Percentiles rank a stretch among this genome's conserved stretches.
These are phyloP conservation scores for Meteorus sp. DNA, from an alignment of 1,140 invertebrate species.

Conservation along the genomic window DNA sequence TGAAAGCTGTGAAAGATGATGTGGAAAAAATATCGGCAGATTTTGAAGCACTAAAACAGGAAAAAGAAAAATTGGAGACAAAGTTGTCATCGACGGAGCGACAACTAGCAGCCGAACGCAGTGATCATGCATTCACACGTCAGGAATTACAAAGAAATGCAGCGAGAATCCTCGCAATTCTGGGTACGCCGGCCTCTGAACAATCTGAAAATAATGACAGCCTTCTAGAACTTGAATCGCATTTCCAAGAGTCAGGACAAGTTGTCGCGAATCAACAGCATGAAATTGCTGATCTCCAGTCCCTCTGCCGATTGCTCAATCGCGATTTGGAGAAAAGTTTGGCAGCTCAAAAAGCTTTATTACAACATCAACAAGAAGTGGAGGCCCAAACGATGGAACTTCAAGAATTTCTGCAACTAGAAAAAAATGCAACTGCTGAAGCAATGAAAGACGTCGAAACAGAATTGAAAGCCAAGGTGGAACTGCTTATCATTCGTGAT, in stretches of 20 bases:
- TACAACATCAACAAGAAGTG: constrained; percentile 72
- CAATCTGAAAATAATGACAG: constrained; percentile 65
- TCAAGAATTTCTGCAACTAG: constrained; percentile 77
- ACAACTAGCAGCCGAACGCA: constrained; percentile 64
- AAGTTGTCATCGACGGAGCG: constrained; percentile 46
- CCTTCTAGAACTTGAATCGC: constrained; percentile 72
- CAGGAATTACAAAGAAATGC: constrained; percentile 74
- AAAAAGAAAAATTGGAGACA: constrained; percentile 50
- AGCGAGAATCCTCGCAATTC: constrained; percentile 70
- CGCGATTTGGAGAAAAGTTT: constrained; percentile 69
- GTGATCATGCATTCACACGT: constrained; percentile 71
- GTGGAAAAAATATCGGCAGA: constrained; percentile 52
- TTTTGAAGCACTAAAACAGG: constrained; percentile 29
- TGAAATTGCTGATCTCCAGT: constrained; percentile 73
- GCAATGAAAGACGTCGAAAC: constrained; percentile 74
- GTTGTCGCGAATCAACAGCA: constrained; percentile 72
- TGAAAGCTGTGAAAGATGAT: constrained; percentile 63
- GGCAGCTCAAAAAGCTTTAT: constrained; percentile 66
- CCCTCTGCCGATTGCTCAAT: constrained; percentile 68
- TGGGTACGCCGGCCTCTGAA: constrained; percentile 58
- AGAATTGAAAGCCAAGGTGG: constrained; percentile 63
- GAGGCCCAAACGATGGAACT: constrained; percentile 73
- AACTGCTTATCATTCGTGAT: constrained; percentile 58
- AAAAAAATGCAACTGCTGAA: constrained; percentile 72
- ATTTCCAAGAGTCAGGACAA: constrained; percentile 73